Base-by-base conservation (phyloP, 2,113 vertebrate species). In the Fregetta grallaria region DNA sequence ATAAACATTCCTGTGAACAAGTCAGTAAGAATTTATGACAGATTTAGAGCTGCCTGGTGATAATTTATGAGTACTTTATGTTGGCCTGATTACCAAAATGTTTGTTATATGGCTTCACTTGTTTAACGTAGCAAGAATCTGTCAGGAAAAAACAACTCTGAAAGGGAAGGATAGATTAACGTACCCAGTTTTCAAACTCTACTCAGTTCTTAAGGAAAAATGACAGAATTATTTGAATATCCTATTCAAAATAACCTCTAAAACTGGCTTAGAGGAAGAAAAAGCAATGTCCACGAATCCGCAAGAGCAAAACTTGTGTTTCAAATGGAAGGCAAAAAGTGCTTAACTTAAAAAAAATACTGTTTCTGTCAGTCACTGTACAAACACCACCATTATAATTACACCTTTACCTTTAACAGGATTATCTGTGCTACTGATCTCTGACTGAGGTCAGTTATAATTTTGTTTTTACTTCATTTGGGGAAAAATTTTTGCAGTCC, bases 31-130 rank as follows among this genome's bases (percentile, higher is more conserved):
- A 79, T 42, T 92, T 93, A 36, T 88, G 96, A 95, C 93, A 96
- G 92, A 96, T 96, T 93, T 94, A 82, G 95, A 92, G 63, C 92
- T 96, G 81, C 75, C 74, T 93, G 45, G 93, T 94, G 94, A 66
- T 90, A 96, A 96, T 90, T 93, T 96, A 95, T 93, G 92, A 90
- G 67, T 70, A 86, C 63, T 93, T 81, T 73, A 83, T 79, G 73
- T 67, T 92, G 95, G 85, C 90, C 95, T 93, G 58, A 95, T 96
- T 96, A 92, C 88, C 11, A 6, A 72, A 66, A 66, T 90, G 85
- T 93, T 96, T 95, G 63, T 59, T 96, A 44, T 61, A 75, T 50
- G 36, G 53, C n/a, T 95, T 92, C 22, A 52, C 50, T 96, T 93
- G 77, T 93, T 94, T 88, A 88, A 80, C 1, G 1, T 53, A 73